Conservation (phyloP, 2,797 vertebrate genomes). For the Propithecus perrieri region DNA sequence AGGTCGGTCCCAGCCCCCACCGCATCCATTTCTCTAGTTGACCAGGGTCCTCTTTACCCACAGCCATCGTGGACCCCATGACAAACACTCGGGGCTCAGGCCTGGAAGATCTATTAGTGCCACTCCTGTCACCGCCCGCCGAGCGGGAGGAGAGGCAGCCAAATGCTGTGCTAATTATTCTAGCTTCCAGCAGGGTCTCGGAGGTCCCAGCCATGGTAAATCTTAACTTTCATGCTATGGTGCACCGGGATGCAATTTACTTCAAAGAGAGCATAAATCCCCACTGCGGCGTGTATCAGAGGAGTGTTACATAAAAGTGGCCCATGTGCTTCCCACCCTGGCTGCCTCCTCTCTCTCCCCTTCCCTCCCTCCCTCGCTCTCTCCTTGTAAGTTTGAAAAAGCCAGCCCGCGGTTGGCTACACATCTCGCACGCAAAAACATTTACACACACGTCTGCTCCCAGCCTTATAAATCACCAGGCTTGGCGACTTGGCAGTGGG, state of each 20-base stretch:
- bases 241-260: constrained; percentile 86
- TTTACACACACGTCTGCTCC: constrained; percentile 63
- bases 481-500: neutral
- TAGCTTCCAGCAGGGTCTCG: constrained; percentile 82
- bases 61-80: constrained; percentile 57
- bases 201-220: constrained; percentile 84
- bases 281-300: constrained; percentile 78
- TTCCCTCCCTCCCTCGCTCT: constrained; percentile 38
- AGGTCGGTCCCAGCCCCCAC: neutral
- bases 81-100: constrained; percentile 72
- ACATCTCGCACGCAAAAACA: constrained; percentile 72
- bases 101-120: constrained; percentile 81
- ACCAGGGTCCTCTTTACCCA: constrained; percentile 78
- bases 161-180: constrained; percentile 83
- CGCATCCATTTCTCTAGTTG: constrained; percentile 57
- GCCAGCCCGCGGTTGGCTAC: constrained; percentile 63
- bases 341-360: constrained; percentile 56
- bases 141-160: constrained; percentile 77
- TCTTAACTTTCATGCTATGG: constrained; percentile 87
- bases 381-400: constrained; percentile 69
- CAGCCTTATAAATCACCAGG: constrained; percentile 61
- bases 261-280: constrained; percentile 87
- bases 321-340: constrained; percentile 75
- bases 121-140: constrained; percentile 51
- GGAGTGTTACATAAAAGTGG: constrained; percentile 84